Conservation (phyloP, 2,797 vertebrate species). For the Nothura maculosa region DNA sequence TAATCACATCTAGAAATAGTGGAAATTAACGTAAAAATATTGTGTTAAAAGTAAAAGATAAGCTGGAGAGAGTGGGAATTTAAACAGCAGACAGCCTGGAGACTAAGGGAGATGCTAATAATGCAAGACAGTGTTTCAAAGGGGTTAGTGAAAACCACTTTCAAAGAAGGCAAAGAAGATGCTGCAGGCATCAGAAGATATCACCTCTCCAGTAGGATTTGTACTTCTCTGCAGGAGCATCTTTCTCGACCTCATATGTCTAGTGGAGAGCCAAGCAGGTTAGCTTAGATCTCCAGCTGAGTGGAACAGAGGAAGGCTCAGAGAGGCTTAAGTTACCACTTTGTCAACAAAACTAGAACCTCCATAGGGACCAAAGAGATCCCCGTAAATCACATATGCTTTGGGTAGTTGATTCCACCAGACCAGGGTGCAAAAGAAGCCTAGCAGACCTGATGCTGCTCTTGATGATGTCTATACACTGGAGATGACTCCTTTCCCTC, state of each 20-base stretch:
- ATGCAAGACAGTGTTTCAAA: background rate
- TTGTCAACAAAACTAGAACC: background rate
- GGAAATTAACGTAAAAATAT: background rate
- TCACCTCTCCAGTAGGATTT: background rate
- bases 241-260: background rate
- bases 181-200: background rate
- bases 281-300: background rate
- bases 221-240: background rate
- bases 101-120: background rate
- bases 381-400: background rate
- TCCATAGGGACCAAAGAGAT: background rate
- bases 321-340: background rate
- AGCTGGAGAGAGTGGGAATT: background rate
- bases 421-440: background rate
- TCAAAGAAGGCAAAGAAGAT: background rate
- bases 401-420: accelerated
- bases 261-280: background rate
- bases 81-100: background rate
- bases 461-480: background rate
- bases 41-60: background rate
- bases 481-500: background rate
- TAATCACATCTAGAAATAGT: background rate
- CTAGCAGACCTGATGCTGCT: background rate
- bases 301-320: background rate
- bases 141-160: background rate